Evolutionary conservation across 2,113 vertebrate species (phyloP), one percentile per base, ranked within the genome.

Genomic region (Sylvietta virens): DNA sequence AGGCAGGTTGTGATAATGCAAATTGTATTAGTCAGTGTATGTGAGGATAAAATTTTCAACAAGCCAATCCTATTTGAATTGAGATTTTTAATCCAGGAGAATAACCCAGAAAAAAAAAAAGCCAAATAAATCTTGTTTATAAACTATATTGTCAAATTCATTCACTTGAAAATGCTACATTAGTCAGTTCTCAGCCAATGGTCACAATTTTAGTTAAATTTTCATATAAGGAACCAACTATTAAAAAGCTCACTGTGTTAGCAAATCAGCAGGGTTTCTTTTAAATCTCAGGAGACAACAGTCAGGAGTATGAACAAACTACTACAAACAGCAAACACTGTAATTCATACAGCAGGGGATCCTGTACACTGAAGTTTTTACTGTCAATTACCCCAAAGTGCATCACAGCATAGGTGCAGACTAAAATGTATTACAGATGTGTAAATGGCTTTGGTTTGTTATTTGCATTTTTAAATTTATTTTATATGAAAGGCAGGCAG

Each of bases 341-440:
- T 86, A 96, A 96, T 96, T 97, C 69, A 24, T 89, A 51, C 54
- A 77, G 70, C 81, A 79, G 90, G 94, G 81, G 83, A 94, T 58
- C 50, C 69, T 82, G 65, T 45, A 71, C 27, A 72, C 31, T 17
- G 35, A 76, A 67, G 62, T 92, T 90, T 90, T 96, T 93, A 67
- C 86, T 96, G 89, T 76, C 95, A 97, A 85, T 97, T 97, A 97
- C 79, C 76, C 87, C 91, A 64, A 84, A 94, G 77, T n/a, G 71
- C 96, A 96, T 92, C 94, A 86, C 91, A 76, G 88, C 35, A 40
- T 74, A 93, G 33, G 79, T 87, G 85, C 81, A 92, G 78, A 91
- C 94, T 95, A 86, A 82, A 96, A 93, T 70, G 82, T 91, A 92
- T 91, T 64, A 96, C 72, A 94, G 67, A 96, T 90, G 64, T 96